Conservation (phyloP, 2,113 vertebrate species). For the Chionis minor region DNA sequence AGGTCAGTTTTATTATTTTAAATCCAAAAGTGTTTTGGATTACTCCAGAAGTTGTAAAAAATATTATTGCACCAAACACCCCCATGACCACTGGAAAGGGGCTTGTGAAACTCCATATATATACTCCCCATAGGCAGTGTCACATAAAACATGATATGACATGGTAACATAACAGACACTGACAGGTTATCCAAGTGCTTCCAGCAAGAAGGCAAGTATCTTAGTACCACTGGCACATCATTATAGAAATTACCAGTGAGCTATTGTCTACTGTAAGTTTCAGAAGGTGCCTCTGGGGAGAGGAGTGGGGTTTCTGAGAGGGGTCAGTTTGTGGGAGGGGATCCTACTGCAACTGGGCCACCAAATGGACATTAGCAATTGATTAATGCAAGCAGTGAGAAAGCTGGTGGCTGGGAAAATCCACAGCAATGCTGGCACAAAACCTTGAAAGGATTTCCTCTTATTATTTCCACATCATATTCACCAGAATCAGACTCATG, state of each 20-base stretch:
- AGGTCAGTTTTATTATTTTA: slow-evolving; percentile 4
- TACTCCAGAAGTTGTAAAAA: slow-evolving; percentile 17
- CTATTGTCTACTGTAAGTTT: slow-evolving; percentile 34
- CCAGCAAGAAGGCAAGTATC: slow-evolving; percentile 52
- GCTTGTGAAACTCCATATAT: slow-evolving; percentile 25
- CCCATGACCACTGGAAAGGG: slow-evolving; percentile 4
- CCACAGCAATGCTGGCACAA: background rate
- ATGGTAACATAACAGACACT: slow-evolving; percentile 65
- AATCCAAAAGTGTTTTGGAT: background rate
- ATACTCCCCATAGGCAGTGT: slow-evolving; percentile 51
- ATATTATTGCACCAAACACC: background rate
- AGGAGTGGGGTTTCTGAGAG: background rate
- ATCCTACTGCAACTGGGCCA: background rate
- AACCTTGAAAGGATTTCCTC: slow-evolving; percentile 17
- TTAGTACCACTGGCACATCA: slow-evolving; percentile 37
- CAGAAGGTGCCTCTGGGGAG: slow-evolving; percentile 38
- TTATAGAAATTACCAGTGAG: slow-evolving; percentile 64
- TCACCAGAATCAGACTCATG: background rate
- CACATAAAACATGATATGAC: slow-evolving; percentile 62
- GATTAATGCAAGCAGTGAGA: background rate
- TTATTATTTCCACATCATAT: background rate
- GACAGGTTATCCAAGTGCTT: slow-evolving; percentile 63
- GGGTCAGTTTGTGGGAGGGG: background rate
- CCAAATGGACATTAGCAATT: background rate
- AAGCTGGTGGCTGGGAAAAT: background rate